Conservation (phyloP, 2,797 vertebrate genomes). For the Sphaeramia orbicularis region DNA sequence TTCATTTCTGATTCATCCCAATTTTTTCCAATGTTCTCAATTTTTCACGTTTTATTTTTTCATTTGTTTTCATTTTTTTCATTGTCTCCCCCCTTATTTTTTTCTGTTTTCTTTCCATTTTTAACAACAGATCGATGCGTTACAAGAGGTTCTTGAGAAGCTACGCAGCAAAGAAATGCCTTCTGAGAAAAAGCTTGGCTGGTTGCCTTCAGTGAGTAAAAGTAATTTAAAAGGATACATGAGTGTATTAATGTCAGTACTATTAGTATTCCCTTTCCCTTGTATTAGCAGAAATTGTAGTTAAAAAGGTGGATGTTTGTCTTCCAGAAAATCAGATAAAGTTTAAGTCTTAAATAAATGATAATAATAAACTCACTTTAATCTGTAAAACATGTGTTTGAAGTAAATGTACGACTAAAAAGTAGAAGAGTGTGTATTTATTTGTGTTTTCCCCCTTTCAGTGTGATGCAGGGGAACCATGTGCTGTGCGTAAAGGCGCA, state of each 20-base stretch:
- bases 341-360: not conserved
- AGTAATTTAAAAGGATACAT: not conserved
- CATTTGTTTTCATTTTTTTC: no score
- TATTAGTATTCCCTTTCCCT: no score
- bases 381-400: no score
- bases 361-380: no score
- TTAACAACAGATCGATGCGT: conserved; percentile 81
- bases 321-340: no score
- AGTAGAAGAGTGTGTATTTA: not conserved
- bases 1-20: no score
- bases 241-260: not conserved
- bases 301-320: no score
- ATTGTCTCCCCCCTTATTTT: no score
- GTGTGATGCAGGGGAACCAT: conserved; percentile 85
- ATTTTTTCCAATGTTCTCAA: no score
- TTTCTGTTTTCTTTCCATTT: not conserved
- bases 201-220: conserved; percentile 85
- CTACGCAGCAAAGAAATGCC: conserved; percentile 85
- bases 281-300: no score
- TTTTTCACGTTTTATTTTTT: no score
- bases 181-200: conserved; percentile 87
- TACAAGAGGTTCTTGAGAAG: conserved; percentile 87
- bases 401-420: no score
- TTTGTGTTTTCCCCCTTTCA: conserved; percentile 46
- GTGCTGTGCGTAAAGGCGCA: conserved; percentile 86